Conservation (phyloP, 2,113 vertebrate genomes). For the Phalacrocorax brasilianus region DNA sequence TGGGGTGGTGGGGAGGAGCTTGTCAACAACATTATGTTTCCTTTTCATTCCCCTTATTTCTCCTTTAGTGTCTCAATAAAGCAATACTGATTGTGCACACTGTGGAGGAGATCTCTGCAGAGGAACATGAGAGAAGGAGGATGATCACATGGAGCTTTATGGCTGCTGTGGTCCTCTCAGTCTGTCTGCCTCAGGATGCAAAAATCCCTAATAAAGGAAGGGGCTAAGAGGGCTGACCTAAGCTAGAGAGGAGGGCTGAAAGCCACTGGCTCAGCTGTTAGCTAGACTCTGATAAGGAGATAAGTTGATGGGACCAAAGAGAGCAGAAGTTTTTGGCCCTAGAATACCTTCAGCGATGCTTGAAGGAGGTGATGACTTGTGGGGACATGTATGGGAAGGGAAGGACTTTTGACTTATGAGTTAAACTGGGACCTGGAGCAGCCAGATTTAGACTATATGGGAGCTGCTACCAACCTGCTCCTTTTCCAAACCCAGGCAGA, state of each 20-base stretch:
- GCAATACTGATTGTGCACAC: rapidly evolving
- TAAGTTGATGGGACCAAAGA: neutral
- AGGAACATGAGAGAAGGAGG: neutral
- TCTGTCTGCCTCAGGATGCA: neutral
- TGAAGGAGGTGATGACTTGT: neutral
- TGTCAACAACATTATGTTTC: neutral
- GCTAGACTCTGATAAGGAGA: neutral
- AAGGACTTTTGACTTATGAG: neutral
- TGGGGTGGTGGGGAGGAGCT: neutral
- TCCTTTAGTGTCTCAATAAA: neutral
- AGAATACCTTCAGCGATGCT: neutral
- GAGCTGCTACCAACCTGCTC: neutral
- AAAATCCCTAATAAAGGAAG: neutral
- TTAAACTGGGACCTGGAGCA: neutral
- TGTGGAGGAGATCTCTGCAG: neutral
- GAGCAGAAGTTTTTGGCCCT: neutral
- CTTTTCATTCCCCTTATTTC: neutral
- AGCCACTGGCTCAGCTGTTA: neutral
- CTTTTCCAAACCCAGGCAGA: neutral
- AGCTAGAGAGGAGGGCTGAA: neutral
- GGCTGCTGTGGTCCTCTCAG: neutral
- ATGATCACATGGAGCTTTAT: neutral
- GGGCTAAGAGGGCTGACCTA: neutral
- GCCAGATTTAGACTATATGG: neutral
- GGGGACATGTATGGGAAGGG: neutral